These are phyloP conservation scores for Leptopilina syphax DNA, from an alignment of 2,888 invertebrate genomes.

Conservation along the genomic window DNA sequence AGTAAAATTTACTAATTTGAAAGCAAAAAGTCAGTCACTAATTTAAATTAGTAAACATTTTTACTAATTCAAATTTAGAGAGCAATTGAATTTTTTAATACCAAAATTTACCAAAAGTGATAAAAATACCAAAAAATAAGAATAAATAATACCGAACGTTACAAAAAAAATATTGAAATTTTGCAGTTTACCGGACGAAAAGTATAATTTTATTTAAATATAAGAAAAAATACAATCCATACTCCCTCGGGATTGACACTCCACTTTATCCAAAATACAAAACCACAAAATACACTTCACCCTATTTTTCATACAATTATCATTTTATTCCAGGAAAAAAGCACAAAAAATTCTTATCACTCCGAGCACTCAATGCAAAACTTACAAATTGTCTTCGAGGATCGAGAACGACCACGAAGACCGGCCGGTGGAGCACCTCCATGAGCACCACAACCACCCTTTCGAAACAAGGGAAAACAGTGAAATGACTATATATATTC, in stretches of 20 bases:
- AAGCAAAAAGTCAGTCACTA: too few relatives aligned
- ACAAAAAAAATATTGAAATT: too few relatives aligned
- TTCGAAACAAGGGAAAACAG: conserved; percentile 14
- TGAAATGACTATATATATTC: not conserved
- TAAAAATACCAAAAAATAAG: too few relatives aligned
- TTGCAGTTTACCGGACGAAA: too few relatives aligned
- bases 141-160: too few relatives aligned
- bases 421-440: conserved; percentile 66
- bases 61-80: too few relatives aligned
- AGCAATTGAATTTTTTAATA: too few relatives aligned
- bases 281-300: not conserved
- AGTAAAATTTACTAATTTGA: too few relatives aligned
- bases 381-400: conserved; percentile 65
- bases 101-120: too few relatives aligned
- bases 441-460: conserved; percentile 51
- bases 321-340: not conserved
- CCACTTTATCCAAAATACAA: not conserved
- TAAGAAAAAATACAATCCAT: not conserved
- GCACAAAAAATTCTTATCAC: not conserved
- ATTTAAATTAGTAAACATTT: too few relatives aligned
- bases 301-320: not conserved
- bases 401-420: conserved; percentile 59
- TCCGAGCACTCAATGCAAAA: conserved; percentile 45
- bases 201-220: too few relatives aligned
- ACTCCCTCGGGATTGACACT: not conserved